Evolutionary conservation across 1,140 invertebrate species (phyloP).

Genomic region (Zelostemma sp.): DNA sequence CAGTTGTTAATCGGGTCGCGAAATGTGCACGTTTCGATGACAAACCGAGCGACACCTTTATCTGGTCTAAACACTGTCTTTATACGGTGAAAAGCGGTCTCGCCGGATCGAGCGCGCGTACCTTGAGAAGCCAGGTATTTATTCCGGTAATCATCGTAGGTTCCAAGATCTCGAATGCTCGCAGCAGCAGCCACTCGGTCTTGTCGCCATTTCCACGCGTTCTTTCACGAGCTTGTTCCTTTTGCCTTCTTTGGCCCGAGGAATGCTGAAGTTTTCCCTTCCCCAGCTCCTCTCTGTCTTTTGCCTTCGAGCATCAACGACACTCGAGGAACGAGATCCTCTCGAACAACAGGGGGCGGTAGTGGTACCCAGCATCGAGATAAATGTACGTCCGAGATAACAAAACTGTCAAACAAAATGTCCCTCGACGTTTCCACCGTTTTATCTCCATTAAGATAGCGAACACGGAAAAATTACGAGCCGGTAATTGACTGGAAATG

Average conservation of each 20-base stretch:
- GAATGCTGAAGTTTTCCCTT: slow-evolving; percentile 39
- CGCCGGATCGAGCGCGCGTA: slow-evolving; percentile 5
- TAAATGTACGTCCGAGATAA: slow-evolving; percentile 28
- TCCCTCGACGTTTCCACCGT: neutral
- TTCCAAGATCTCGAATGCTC: slow-evolving; percentile 19
- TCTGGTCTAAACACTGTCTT: neutral
- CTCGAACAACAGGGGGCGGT: slow-evolving; percentile 33
- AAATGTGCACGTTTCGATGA: no score
- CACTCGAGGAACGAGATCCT: slow-evolving; percentile 41
- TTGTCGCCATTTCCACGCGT: slow-evolving; percentile 36
- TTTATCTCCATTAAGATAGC: neutral
- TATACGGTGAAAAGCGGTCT: neutral
- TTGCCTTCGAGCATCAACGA: slow-evolving; percentile 24
- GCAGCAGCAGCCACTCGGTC: slow-evolving; percentile 25
- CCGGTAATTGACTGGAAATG: neutral
- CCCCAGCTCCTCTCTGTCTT: slow-evolving; percentile 13
- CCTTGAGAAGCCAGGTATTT: slow-evolving; percentile 15
- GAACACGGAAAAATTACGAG: no score
- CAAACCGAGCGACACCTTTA: no score
- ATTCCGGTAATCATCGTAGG: slow-evolving; percentile 37
- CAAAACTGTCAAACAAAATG: neutral
- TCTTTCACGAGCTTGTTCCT: slow-evolving; percentile 31
- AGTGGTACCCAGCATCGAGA: slow-evolving; percentile 33
- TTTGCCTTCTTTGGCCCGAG: slow-evolving; percentile 35
- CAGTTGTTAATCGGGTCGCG: no score